phyloP scores from a whole-genome alignment of 2,113 vertebrate genomes.

The human (Homo sapiens) region GRCh38 chr13:50817501-50818000 shows the following conservation, averaged over 20 bases:
- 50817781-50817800: neutral
- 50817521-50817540: constrained; percentile 42
- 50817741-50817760: constrained; percentile 26
- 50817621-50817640: constrained; percentile 21
- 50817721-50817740: neutral
- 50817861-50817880: neutral
- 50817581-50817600: constrained; percentile 40
- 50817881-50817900: neutral
- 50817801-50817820: neutral
- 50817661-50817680: constrained; percentile 1
- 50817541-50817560: constrained; percentile 46
- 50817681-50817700: neutral
- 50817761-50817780: neutral
- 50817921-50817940: neutral
- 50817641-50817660: neutral
- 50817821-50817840: neutral
- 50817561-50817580: constrained; percentile 37
- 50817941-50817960: neutral
- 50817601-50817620: constrained; percentile 21
- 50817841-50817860: neutral
- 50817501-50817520: constrained; percentile 19
- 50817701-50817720: neutral
- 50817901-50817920: neutral
- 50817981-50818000: neutral
- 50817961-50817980: neutral